phyloP scores from a whole-genome alignment of 2,888 invertebrate genomes.

The Drosophila mercatorum region DNA sequence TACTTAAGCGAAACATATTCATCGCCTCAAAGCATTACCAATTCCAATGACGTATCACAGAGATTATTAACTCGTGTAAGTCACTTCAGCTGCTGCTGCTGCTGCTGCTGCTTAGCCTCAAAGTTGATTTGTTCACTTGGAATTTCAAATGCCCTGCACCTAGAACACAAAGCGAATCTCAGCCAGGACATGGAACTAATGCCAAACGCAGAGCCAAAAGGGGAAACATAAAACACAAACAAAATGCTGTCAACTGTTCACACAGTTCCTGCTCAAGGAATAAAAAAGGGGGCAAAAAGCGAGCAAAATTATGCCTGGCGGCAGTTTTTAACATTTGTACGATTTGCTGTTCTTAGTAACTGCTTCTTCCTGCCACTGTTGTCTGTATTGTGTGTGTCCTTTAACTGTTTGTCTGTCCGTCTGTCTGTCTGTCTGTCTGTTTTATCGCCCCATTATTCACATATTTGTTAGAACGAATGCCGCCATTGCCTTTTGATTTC shows the following conservation, averaged over 20 bases:
- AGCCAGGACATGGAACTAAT: constrained; percentile 22
- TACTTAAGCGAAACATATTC: not conserved
- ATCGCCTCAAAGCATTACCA: not conserved
- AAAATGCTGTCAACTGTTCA: constrained; percentile 64
- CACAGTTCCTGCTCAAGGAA: constrained; percentile 25
- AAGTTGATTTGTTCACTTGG: constrained; percentile 36
- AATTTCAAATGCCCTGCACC: constrained; percentile 34
- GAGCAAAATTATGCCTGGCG: constrained; percentile 65
- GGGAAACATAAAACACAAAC: constrained; percentile 47
- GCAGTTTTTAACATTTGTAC: constrained; percentile 70
- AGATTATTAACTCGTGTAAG: constrained; percentile 10
- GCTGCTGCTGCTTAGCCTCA: constrained; percentile 15
- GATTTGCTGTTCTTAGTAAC: constrained; percentile 48
- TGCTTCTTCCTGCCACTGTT: constrained; percentile 1
- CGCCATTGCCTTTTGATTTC: constrained; percentile 61
- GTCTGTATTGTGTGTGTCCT: constrained; percentile 25
- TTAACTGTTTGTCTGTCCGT: constrained; percentile 35
- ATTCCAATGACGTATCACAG: not conserved
- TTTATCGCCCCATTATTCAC: constrained; percentile 73
- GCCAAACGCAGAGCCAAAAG: not conserved
- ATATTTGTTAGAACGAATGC: constrained; percentile 70
- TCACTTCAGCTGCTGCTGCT: constrained; percentile 10
- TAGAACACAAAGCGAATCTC: constrained; percentile 37
- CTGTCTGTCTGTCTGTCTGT: constrained; percentile 36
- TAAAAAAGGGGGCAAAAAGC: constrained; percentile 41